Base-by-base conservation (phyloP, 2,888 invertebrate genomes). In the Argyresthia goedartella region DNA sequence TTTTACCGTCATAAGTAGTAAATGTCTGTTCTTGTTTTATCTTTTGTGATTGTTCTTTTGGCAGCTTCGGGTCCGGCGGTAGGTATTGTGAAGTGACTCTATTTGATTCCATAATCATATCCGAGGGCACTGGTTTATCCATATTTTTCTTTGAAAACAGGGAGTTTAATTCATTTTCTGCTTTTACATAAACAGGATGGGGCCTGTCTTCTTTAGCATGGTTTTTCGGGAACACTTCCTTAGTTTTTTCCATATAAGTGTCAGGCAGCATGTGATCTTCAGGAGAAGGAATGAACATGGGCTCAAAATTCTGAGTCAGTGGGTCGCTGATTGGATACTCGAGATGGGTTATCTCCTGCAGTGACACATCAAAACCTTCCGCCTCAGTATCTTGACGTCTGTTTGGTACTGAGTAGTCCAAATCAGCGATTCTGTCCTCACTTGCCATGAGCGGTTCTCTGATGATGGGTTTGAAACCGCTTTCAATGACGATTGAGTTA, bases 391-490 rank as follows among this genome's bases (percentile, higher is more conserved):
- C 88, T 66, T 88, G 73, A 67, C 89, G 70, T 59, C 88, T 81
- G 59, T 89, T 88, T n/a, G 76, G 67, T 7, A 13, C 54, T 11
- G 51, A 53, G 14, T 56, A 62, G 1, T 58, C 60, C 9, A 66
- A 72, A 49, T 74, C 72, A 3, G 85, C 69, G 55, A 89, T 85
- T 61, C 89, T 79, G 52, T 90, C 88, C 68, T 89, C 87, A 25
- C 80, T 78, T 49, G 87, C 77, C 76, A 78, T 87, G 53, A 79
- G 62, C 44, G 76, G 85, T 69, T 89, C 89, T 51, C 88, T 80
- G 8, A 92, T 88, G 16, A 95, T 95, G 0, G 95, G 95, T 58
- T 91, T 93, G 64, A 95, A 95, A 0, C 95, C 95, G 53, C 93
- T 91, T 76, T 95, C 95, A 11, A 95, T 91, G 0, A 95, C 92